Evolutionary conservation across 2,888 invertebrate species (phyloP).

Genomic region (Nowickia ferox): DNA sequence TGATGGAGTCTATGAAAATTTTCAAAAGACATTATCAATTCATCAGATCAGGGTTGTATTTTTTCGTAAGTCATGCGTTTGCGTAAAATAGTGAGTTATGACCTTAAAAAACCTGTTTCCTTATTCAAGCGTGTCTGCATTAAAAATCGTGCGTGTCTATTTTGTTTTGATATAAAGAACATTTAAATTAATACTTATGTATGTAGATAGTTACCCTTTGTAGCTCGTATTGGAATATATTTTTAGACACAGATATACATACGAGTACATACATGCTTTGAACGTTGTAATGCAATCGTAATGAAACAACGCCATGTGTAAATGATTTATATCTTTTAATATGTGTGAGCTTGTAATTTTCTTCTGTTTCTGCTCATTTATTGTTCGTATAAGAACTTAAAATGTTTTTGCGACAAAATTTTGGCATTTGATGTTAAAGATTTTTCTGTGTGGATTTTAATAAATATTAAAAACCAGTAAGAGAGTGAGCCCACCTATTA

Average conservation of each 20-base stretch:
- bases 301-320: conserved; percentile 72
- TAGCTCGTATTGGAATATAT: background rate
- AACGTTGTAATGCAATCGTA: conserved; percentile 58
- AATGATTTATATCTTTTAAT: conserved; percentile 70
- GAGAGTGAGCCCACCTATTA: background rate
- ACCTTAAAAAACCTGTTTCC: too few species aligned
- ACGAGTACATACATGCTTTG: conserved; percentile 5
- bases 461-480: background rate
- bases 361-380: conserved; percentile 3
- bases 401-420: background rate
- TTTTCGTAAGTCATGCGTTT: too few species aligned
- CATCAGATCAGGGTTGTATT: too few species aligned
- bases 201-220: background rate
- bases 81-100: too few species aligned
- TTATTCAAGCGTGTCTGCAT: conserved; percentile 1
- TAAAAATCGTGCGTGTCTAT: conserved; percentile 31
- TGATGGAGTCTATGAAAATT: too few species aligned
- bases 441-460: conserved; percentile 10
- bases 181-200: conserved; percentile 8
- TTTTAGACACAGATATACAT: background rate
- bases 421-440: conserved; percentile 20
- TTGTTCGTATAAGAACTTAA: conserved; percentile 9
- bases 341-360: background rate
- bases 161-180: conserved; percentile 25
- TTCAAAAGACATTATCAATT: too few species aligned